Conservation (phyloP, 2,888 invertebrate species). For the Dyspetes luteomarginatus region DNA sequence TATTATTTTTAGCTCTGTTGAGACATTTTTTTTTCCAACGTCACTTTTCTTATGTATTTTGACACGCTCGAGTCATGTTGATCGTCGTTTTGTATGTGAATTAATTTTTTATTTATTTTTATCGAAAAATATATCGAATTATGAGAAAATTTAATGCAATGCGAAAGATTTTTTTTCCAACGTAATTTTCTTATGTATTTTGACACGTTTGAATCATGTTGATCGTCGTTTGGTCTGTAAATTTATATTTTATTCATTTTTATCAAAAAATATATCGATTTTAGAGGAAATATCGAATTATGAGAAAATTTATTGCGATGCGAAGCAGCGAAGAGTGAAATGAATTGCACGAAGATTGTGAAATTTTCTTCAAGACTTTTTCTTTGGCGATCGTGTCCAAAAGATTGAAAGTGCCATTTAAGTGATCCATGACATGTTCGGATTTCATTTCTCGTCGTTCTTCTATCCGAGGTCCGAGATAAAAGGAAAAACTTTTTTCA, state of each 20-base stretch:
- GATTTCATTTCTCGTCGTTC: constrained; percentile 49
- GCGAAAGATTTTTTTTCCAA: neutral
- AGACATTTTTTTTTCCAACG: neutral
- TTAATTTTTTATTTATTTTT: too few relatives aligned
- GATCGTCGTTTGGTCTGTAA: too few relatives aligned
- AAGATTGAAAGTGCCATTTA: constrained; percentile 45
- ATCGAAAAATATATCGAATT: neutral
- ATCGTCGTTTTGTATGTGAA: constrained; percentile 37
- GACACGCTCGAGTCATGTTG: constrained; percentile 18
- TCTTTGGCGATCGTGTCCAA: constrained; percentile 42
- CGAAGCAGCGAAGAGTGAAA: neutral
- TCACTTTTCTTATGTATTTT: constrained; percentile 27
- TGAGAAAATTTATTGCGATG: neutral
- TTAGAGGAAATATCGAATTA: neutral
- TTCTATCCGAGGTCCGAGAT: constrained; percentile 52
- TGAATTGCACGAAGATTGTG: neutral
- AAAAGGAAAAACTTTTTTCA: constrained; percentile 59
- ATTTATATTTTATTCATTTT: too few relatives aligned
- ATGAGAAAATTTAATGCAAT: neutral
- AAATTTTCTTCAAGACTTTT: neutral
- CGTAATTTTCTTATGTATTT: constrained; percentile 9
- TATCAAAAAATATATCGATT: neutral
- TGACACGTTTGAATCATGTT: too few relatives aligned
- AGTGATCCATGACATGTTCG: constrained; percentile 55
- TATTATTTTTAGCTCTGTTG: neutral